Evolutionary conservation across 92 coral and sea anemone genomes (phyloP).

Genomic region (Porites cylindrica): DNA sequence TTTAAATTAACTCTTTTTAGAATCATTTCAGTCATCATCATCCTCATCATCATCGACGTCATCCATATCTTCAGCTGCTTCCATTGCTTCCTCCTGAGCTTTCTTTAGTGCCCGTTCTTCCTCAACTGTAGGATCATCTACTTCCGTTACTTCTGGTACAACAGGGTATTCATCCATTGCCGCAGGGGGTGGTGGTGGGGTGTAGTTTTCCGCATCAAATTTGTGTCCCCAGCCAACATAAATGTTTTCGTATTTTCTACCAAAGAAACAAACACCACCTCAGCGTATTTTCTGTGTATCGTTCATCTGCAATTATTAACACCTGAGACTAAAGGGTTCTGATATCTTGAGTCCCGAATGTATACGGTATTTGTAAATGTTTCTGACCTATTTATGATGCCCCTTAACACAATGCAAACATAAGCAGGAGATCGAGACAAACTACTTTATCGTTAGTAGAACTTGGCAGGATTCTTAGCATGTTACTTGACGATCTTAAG

Average conservation of each 20-base stretch:
- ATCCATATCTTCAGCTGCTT: conserved; percentile 97
- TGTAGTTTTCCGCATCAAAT: conserved; percentile 92
- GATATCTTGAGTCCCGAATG: too few relatives aligned
- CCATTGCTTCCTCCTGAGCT: conserved; percentile 94
- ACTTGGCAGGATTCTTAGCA: too few relatives aligned
- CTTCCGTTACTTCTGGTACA: conserved; percentile 91
- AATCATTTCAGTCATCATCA: conserved; percentile 72
- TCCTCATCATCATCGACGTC: conserved; percentile 99
- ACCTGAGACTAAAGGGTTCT: too few relatives aligned
- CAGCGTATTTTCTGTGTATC: background rate
- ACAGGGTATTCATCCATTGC: conserved; percentile 93
- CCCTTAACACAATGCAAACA: too few relatives aligned
- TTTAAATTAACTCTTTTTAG: background rate
- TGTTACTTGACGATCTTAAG: too few relatives aligned
- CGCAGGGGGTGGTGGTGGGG: conserved; percentile 97
- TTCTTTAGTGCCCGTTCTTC: conserved; percentile 94
- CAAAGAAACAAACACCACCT: background rate
- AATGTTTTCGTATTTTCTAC: conserved; percentile 94
- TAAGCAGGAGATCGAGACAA: too few relatives aligned
- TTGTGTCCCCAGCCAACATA: conserved; percentile 99
- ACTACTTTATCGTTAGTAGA: too few relatives aligned
- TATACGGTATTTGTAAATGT: too few relatives aligned
- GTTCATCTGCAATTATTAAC: too few relatives aligned
- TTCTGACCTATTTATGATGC: too few relatives aligned
- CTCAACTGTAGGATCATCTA: conserved; percentile 99